Conservation (phyloP, 2,888 invertebrate genomes). For the Volucella bombylans region DNA sequence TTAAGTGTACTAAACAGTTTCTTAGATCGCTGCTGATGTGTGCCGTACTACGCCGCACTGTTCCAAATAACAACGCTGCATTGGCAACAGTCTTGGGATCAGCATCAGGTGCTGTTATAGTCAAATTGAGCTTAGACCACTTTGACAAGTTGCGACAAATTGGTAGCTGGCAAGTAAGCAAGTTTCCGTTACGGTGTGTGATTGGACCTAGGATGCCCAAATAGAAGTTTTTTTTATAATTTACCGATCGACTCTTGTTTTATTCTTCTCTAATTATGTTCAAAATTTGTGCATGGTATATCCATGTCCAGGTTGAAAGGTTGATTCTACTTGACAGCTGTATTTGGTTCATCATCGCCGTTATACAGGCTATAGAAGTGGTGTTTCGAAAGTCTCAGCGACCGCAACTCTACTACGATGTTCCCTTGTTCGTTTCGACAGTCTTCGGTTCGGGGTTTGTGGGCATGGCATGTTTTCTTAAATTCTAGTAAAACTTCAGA, state of each 20-base stretch:
- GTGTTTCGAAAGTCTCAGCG: too few relatives aligned
- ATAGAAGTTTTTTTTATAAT: conserved; percentile 28
- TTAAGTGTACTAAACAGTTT: too few relatives aligned
- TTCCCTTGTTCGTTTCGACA: too few relatives aligned
- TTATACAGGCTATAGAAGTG: too few relatives aligned
- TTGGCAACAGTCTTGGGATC: conserved; percentile 80
- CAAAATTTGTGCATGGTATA: conserved; percentile 45
- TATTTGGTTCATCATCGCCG: too few relatives aligned
- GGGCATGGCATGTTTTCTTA: too few relatives aligned
- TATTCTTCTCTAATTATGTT: conserved; percentile 44
- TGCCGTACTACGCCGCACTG: conserved; percentile 91
- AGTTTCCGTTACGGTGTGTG: conserved; percentile 11
- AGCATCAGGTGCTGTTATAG: conserved; percentile 80
- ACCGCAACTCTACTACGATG: too few relatives aligned
- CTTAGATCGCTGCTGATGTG: conserved; percentile 94
- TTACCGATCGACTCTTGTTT: conserved; percentile 22
- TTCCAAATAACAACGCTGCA: conserved; percentile 82
- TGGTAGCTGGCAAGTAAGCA: conserved; percentile 71
- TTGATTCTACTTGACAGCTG: too few relatives aligned
- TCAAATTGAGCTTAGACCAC: conserved; percentile 81
- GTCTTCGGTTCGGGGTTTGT: too few relatives aligned
- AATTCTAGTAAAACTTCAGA: too few relatives aligned
- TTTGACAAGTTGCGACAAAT: conserved; percentile 80
- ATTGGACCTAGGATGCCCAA: conserved; percentile 32
- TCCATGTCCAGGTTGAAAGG: not conserved